Evolutionary conservation across 1,140 invertebrate species (phyloP), one percentile per base, ranked within the genome.

Genomic region (Drosophila rufa): DNA sequence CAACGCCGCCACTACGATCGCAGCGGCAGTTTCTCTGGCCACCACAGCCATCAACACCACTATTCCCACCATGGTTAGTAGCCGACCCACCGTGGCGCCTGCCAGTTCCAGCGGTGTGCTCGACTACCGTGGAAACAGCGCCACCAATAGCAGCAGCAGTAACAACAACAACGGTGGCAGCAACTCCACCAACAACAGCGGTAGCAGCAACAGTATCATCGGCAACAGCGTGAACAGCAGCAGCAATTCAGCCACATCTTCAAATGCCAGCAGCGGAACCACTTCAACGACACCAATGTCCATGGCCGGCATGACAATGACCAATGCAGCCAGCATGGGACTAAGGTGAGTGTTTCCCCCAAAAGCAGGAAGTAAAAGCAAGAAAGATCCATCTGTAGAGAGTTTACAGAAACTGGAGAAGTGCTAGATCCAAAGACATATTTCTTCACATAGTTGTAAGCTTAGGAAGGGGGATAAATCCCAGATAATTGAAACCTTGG

Each of bases 21-120:
- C 83, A 36, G 90, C 82, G 3, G 82, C 89, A 4, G 82, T 91
- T 22, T 89, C 91, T 6, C 36, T 90, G 58, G 85, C 85, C 38
- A 90, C 86, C 38, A 91, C 84, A 12, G 91, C 91, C 6, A 91
- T 90, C 15, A 92, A 86, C 33, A 92, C 91, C 45, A 90, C 91
- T 17, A 87, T 87, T 19, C 84, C 90, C 48, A 85, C 84, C 53
- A 85, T 84, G 74, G 69, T 64, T 3, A 87, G 75, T 40, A 89
- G 75, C 43, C 81, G 84, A 4, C 47, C 81, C 4, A 81, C 78
- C 7, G 67, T 79, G 36, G 77, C 77, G 17, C 43, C 76, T 14
- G 77, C 76, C 50, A 90, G 69, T 25, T 80, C 66, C 17, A 90
- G 64, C 45, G 75, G 85, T n/a, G 65, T 90, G 2, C 43, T 90